Evolutionary conservation across 2,797 vertebrate species (phyloP), one percentile per base, ranked within the genome.

Genomic region (Sebastes diaconus): DNA sequence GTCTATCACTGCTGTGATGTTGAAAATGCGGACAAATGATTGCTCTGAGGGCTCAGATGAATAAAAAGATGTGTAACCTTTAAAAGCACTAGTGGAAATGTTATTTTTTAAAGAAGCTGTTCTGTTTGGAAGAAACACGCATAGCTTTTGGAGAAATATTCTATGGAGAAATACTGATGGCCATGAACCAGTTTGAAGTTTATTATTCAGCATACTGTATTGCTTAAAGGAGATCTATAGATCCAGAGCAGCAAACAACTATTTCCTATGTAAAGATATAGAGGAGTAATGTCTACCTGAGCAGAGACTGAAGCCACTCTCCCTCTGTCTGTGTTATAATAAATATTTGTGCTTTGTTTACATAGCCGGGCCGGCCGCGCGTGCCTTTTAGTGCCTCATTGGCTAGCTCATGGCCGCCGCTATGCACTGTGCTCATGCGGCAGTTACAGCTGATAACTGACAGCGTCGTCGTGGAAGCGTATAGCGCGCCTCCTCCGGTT

Each of bases 151-250:
- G 10, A 67, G 34, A 58, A 25, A 18, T 4, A 58, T 30, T 68
- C 50, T 16, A 36, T 46, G 2, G 8, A 67, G 34, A 75, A 59
- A 55, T 60, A 2, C 36, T 65, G n/a, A 73, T 30, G 6, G 6
- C 24, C 18, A 20, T 72, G 9, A 78, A 80, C 13, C 61, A 46
- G 32, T 59, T 46, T 29, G 25, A 68, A 54, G 13, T 36, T n/a
- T 24, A 13, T 36, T 16, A 59, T 6, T 32, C 50, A 57, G 11
- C 46, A 22, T 3, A 22, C 8, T 76, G 54, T 42, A 24, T 50
- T 50, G 42, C 42, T 50, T 50, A 20, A 50, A 46, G 42, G 42
- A 20, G 42, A 50, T 50, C 0, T 50, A 8, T 46, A 2, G 42
- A 50, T 50, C 42, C 7, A 50, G 42, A 52, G 12, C n/a, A 36